Evolutionary conservation across 2,888 invertebrate genomes (phyloP).

Genomic region (Brenthis daphne): DNA sequence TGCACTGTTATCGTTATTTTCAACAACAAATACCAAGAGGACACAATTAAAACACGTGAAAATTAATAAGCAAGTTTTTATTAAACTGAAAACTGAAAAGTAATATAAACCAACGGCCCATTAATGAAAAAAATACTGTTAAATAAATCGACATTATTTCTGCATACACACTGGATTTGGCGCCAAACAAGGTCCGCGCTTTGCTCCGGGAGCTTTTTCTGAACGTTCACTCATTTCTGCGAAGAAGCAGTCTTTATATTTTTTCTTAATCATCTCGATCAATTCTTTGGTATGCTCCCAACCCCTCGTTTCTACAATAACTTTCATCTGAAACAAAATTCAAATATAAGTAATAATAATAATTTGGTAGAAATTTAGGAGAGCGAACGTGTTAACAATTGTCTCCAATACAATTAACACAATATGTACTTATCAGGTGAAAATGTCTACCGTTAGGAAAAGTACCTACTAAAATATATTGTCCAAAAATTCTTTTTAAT

Average conservation of each 20-base stretch:
- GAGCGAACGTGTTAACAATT: neutral
- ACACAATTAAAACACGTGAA: neutral
- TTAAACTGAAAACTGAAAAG: neutral
- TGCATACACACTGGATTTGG: slow-evolving; percentile 76
- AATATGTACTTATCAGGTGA: neutral
- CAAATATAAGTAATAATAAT: neutral
- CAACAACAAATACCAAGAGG: neutral
- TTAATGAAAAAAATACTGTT: neutral
- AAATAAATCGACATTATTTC: slow-evolving; percentile 48
- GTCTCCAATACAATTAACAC: too few species aligned
- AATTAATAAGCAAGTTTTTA: slow-evolving; percentile 1
- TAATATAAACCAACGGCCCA: too few species aligned
- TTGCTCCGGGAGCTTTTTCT: slow-evolving; percentile 51
- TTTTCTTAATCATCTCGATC: slow-evolving; percentile 63
- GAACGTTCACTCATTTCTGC: slow-evolving; percentile 54
- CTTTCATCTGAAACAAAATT: slow-evolving; percentile 85
- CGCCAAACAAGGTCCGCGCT: slow-evolving; percentile 70
- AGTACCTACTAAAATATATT: neutral
- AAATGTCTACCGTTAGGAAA: neutral
- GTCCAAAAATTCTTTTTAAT: neutral
- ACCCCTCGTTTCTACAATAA: slow-evolving; percentile 94
- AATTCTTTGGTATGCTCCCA: slow-evolving; percentile 86
- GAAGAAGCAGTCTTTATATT: slow-evolving; percentile 85
- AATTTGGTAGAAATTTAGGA: neutral
- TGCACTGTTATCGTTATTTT: too few species aligned